These are phyloP conservation scores for Pelosia muscerda DNA, from an alignment of 2,888 invertebrate species.

Conservation along the genomic window DNA sequence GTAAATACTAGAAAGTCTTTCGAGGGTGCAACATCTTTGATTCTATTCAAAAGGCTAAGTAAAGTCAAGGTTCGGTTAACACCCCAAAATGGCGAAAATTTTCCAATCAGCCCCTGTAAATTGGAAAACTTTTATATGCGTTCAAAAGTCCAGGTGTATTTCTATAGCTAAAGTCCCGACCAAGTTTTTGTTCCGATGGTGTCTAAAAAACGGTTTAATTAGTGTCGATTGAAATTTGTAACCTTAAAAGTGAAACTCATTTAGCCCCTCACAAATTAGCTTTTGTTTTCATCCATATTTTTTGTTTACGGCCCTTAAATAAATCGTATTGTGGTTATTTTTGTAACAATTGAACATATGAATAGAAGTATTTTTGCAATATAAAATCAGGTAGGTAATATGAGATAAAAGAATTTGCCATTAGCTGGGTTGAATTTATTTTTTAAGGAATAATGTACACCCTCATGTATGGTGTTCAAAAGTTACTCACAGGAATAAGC, in stretches of 20 bases:
- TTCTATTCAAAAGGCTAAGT: conserved; percentile 73
- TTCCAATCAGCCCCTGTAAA: conserved; percentile 85
- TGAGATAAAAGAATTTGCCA: too few species aligned
- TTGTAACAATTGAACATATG: too few species aligned
- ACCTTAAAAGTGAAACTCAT: conserved; percentile 55
- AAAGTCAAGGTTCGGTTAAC: conserved; percentile 84
- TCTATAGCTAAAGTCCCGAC: conserved; percentile 72
- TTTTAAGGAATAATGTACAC: too few species aligned
- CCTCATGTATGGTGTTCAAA: too few species aligned
- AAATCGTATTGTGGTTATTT: not conserved
- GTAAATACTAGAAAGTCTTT: conserved; percentile 42
- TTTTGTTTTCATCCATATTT: conserved; percentile 33
- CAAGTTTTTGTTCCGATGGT: conserved; percentile 77
- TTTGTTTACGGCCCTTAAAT: conserved; percentile 2
- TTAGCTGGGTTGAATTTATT: too few species aligned
- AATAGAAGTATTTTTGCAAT: too few species aligned
- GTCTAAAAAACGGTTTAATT: conserved; percentile 76
- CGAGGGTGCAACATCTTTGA: conserved; percentile 61
- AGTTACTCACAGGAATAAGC: too few species aligned
- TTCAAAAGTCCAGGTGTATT: conserved; percentile 86
- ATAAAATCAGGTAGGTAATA: too few species aligned
- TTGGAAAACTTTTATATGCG: conserved; percentile 87
- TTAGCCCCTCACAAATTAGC: conserved; percentile 44
- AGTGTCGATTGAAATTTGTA: conserved; percentile 64
- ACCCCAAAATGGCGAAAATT: conserved; percentile 83